Evolutionary conservation across 2,888 invertebrate genomes (phyloP).

Genomic region (Heteromurus nitidus): DNA sequence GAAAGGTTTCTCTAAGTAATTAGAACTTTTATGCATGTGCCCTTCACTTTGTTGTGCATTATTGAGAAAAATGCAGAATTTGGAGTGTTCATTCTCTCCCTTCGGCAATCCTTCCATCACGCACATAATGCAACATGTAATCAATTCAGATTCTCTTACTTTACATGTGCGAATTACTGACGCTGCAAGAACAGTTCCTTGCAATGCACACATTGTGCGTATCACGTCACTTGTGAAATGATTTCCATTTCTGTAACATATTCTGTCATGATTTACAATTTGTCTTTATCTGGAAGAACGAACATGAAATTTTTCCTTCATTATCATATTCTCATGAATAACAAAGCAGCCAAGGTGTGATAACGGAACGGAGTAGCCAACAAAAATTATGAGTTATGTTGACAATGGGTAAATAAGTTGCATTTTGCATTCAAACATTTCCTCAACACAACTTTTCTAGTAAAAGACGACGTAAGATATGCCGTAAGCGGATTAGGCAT

Average conservation of each 20-base stretch:
- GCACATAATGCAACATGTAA: too few relatives aligned
- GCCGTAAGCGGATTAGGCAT: constrained; percentile 54
- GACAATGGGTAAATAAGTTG: constrained; percentile 10
- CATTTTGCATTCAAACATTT: background rate
- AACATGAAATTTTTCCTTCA: constrained; percentile 32
- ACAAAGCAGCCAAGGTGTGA: background rate
- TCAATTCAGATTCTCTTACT: too few relatives aligned
- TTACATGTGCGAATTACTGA: too few relatives aligned
- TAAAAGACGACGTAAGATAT: constrained; percentile 9
- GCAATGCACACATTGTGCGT: too few relatives aligned
- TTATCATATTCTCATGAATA: constrained; percentile 34
- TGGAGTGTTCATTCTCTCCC: too few relatives aligned
- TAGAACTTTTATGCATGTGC: too few relatives aligned
- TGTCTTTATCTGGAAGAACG: constrained; percentile 56
- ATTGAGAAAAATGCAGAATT: too few relatives aligned
- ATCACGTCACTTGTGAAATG: too few relatives aligned
- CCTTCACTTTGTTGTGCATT: too few relatives aligned
- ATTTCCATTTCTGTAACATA: constrained; percentile 35
- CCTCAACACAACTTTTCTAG: background rate
- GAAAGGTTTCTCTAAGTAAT: too few relatives aligned
- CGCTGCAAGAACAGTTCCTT: too few relatives aligned
- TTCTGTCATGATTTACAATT: constrained; percentile 41
- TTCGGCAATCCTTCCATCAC: too few relatives aligned
- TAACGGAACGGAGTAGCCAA: background rate
- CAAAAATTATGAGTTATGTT: constrained; percentile 39